Evolutionary conservation across 2,797 vertebrate species (phyloP), one percentile per base, ranked within the genome.

Genomic region (Menidia menidia): DNA sequence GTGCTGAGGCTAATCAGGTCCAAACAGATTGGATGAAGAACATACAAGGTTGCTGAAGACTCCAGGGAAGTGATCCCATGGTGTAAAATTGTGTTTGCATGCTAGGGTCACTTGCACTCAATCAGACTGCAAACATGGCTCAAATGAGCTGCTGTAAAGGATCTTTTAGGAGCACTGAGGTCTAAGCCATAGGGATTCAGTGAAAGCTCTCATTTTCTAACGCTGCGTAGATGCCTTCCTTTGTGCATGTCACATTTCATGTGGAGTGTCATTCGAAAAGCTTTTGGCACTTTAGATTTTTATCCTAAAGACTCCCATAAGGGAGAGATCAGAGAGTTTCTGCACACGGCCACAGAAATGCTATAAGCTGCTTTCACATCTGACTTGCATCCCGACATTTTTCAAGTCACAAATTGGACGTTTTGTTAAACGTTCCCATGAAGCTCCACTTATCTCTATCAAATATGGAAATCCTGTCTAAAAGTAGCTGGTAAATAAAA

Each of bases 1-100:
- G 43, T 35, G 68, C 80, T 78, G 35, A 58, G 45, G 58, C 56
- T 71, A 88, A 90, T 92, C 81, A 86, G 61, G 54, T 25, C 65
- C 11, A 60, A 73, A 18, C 62, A 42, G 76, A 77, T 56, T 52
- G 63, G 84, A 90, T 68, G 61, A 66, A 65, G 82, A 87, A 87
- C 88, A 87, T 71, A 84, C 59, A 14, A 54, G 35, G 56, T 67
- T 84, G 75, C 73, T 84, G 77, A 72, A 60, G 56, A 61, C 82
- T 77, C 59, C 0, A 6, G 51, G 65, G 73, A 41, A 9, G 47
- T 75, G 81, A 80, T 84, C 72, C 67, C 56, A 71, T 19, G 14
- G 77, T 65, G 78, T 70, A 66, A 77, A 84, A 75, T 69, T 68
- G 71, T 25, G 25, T 82, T 82, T 71, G 75, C 77, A 68, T 67